A percentile compares a stretch with the other conserved stretches of the same genome.
Evolutionary conservation across 2,888 invertebrate genomes (phyloP).

Genomic region (Pelosia muscerda): DNA sequence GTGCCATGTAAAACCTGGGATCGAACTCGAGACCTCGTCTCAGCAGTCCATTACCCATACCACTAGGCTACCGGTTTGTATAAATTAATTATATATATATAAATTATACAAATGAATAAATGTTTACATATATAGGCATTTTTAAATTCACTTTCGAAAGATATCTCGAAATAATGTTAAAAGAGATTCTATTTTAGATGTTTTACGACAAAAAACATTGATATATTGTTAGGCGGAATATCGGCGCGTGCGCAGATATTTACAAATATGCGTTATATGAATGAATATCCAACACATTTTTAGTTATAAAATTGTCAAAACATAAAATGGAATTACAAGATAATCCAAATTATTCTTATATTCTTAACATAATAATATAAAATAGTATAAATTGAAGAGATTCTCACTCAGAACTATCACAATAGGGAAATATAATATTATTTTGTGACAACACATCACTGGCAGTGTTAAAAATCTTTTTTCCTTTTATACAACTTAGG

Average conservation of each 20-base stretch:
- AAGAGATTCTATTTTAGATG: not conserved
- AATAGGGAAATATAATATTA: conserved; percentile 2
- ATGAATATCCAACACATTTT: no score
- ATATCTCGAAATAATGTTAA: no score
- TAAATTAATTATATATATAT: not conserved
- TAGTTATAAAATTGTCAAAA: not conserved
- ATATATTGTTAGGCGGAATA: not conserved
- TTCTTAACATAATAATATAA: not conserved
- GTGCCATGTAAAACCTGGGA: no score
- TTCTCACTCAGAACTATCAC: not conserved
- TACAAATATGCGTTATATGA: no score
- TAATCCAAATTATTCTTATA: not conserved
- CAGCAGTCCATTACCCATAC: no score
- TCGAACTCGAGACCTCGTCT: no score
- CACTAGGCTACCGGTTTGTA: not conserved
- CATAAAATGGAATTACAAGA: not conserved
- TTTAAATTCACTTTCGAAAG: no score
- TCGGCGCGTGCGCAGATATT: not conserved
- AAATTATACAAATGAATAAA: not conserved
- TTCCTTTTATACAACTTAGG: not conserved
- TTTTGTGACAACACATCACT: conserved; percentile 11
- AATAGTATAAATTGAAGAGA: conserved; percentile 1
- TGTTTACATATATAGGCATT: not conserved
- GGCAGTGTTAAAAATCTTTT: conserved; percentile 6
- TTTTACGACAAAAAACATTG: not conserved